Percentiles rank a stretch among this genome's conserved stretches.
Evolutionary conservation across 2,797 vertebrate species (phyloP).

Genomic region (Amblyopsis hoosieri): DNA sequence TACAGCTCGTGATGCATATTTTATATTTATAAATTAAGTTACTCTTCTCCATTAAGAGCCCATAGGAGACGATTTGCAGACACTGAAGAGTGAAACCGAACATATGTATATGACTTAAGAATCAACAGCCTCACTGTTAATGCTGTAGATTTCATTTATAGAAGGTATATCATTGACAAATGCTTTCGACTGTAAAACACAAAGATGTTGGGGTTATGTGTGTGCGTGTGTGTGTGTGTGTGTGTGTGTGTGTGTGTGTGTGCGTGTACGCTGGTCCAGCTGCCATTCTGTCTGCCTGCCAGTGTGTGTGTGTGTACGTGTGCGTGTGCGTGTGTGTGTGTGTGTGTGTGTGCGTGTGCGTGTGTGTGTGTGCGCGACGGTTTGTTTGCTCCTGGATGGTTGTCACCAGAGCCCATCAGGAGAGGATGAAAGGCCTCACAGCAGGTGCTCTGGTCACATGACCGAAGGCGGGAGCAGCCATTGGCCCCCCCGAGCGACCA

Average conservation of each 20-base stretch:
- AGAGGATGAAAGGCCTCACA: conserved; percentile 65
- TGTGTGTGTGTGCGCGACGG: background rate
- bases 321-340: background rate
- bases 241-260: background rate
- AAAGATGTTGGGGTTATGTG: too few relatives aligned
- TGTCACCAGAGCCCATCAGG: conserved; percentile 46
- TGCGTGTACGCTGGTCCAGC: background rate
- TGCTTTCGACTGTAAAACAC: too few relatives aligned
- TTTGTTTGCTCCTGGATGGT: conserved; percentile 32
- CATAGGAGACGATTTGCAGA: too few relatives aligned
- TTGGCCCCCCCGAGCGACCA: conserved; percentile 34
- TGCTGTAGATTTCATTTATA: too few relatives aligned
- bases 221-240: background rate
- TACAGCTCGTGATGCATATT: background rate
- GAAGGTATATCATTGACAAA: too few relatives aligned
- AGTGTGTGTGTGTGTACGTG: background rate
- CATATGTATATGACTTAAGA: too few relatives aligned
- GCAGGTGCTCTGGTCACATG: conserved; percentile 72
- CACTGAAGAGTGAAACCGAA: background rate
- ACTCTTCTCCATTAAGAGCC: too few relatives aligned
- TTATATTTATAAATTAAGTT: too few relatives aligned
- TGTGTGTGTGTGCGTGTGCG: background rate
- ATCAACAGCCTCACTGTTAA: too few relatives aligned
- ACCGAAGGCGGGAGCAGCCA: conserved; percentile 59
- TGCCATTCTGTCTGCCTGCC: conserved; percentile 18